A percentile compares a stretch with the other conserved stretches of the same genome.
Evolutionary conservation across 2,113 vertebrate species (phyloP).

Genomic region (Charina bottae): DNA sequence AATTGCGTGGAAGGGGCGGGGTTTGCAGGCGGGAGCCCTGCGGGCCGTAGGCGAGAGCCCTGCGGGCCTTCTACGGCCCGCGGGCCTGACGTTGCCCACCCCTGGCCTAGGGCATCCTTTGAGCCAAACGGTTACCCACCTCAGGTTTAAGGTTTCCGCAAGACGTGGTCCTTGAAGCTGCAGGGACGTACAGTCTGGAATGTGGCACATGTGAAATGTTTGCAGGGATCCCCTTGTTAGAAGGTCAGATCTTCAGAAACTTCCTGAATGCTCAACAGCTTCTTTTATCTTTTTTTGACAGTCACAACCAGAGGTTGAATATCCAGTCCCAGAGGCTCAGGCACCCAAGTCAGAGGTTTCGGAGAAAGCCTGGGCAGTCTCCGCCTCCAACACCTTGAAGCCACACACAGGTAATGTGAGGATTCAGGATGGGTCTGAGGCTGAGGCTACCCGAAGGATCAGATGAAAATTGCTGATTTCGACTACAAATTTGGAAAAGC

Average conservation of each 20-base stretch:
- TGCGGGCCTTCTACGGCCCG: too few species aligned
- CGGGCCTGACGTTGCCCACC: too few species aligned
- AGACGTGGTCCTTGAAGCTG: not conserved
- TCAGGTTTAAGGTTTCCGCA: not conserved
- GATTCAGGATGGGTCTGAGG: not conserved
- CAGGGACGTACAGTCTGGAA: too few species aligned
- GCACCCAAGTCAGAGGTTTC: slow-evolving; percentile 75
- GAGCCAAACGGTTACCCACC: not conserved
- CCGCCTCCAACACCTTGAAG: slow-evolving; percentile 77
- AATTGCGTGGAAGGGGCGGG: too few species aligned
- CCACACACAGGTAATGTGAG: slow-evolving; percentile 79
- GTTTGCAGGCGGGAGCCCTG: too few species aligned
- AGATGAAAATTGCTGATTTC: not conserved
- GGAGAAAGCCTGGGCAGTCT: slow-evolving; percentile 79
- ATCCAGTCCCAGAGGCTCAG: slow-evolving; percentile 76
- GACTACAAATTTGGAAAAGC: too few species aligned
- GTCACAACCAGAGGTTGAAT: slow-evolving; percentile 91
- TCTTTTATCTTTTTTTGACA: slow-evolving; percentile 54
- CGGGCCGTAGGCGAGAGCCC: too few species aligned
- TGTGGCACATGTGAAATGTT: not conserved
- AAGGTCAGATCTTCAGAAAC: not conserved
- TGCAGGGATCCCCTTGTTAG: not conserved
- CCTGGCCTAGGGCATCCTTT: too few species aligned
- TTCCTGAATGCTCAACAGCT: not conserved
- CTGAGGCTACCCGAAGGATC: not conserved